Evolutionary conservation across 2,113 vertebrate species (phyloP).

Genomic region (Nansenia antarctica): DNA sequence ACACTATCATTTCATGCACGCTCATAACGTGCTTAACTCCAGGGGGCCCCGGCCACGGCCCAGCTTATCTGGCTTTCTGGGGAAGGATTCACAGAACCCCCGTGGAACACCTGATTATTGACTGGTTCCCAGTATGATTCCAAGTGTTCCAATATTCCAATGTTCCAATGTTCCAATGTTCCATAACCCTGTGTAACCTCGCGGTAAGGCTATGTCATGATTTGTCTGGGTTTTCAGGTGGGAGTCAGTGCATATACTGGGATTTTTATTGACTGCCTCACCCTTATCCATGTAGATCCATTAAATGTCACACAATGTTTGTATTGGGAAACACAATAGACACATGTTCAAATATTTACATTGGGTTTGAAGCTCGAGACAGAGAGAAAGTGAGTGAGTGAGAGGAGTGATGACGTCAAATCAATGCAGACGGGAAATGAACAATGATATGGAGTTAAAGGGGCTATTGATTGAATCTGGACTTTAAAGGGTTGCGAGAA

Average conservation of each 20-base stretch:
- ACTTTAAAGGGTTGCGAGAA: too few relatives aligned
- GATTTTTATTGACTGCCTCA: not conserved
- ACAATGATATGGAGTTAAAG: too few relatives aligned
- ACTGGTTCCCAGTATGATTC: too few relatives aligned
- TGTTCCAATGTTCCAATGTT: too few relatives aligned
- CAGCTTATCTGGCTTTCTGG: not conserved
- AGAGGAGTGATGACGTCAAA: not conserved
- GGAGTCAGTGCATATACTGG: not conserved
- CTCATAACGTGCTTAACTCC: not conserved
- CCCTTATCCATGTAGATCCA: not conserved
- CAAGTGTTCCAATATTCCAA: too few relatives aligned
- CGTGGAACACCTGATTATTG: not conserved
- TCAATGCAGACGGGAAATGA: not conserved
- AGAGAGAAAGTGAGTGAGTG: not conserved
- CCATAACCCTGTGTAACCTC: too few relatives aligned
- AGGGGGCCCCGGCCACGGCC: not conserved
- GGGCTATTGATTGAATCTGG: too few relatives aligned
- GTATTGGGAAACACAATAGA: not conserved
- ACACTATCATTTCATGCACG: not conserved
- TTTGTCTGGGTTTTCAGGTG: not conserved
- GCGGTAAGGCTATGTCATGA: too few relatives aligned
- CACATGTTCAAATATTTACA: not conserved
- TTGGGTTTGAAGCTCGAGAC: not conserved
- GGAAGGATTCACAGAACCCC: not conserved
- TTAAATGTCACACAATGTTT: not conserved